Percentiles rank a stretch among this genome's conserved stretches.
Conservation (phyloP, 2,113 vertebrate genomes). For the Chinchilla lanigera region DNA sequence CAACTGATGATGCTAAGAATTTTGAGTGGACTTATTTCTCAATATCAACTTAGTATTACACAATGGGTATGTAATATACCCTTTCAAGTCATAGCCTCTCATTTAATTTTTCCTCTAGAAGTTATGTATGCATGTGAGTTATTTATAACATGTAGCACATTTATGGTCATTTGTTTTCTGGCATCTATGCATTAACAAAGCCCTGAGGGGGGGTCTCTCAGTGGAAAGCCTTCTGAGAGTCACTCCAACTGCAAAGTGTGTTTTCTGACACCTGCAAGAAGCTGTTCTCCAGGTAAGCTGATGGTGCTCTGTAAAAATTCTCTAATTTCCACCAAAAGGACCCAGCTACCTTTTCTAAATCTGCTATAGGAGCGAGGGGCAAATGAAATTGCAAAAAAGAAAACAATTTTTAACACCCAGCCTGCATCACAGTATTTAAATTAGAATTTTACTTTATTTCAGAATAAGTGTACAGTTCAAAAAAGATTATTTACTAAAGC, state of each 20-base stretch:
- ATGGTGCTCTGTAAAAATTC: slow-evolving; percentile 25
- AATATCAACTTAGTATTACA: not conserved
- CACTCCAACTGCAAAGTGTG: not conserved
- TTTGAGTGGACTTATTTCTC: not conserved
- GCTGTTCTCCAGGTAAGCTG: not conserved
- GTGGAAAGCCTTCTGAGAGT: not conserved
- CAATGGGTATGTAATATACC: not conserved
- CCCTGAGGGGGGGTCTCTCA: not conserved
- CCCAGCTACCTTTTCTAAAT: slow-evolving; percentile 9
- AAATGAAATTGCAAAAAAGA: not conserved
- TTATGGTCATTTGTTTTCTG: not conserved
- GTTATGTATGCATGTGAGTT: not conserved
- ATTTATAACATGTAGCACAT: not conserved
- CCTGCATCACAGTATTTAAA: slow-evolving; percentile 83
- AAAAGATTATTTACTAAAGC: slow-evolving; percentile 86
- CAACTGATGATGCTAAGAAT: not conserved
- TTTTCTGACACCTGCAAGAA: not conserved
- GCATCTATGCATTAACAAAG: not conserved
- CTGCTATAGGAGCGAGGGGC: slow-evolving; percentile 33
- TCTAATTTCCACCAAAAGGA: slow-evolving; percentile 41
- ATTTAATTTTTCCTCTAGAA: not conserved
- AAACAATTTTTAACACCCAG: slow-evolving; percentile 48
- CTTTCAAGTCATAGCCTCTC: not conserved
- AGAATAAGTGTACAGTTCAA: slow-evolving; percentile 86
- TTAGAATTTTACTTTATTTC: slow-evolving; percentile 85